Base-by-base conservation (phyloP, 2,888 invertebrate species). In the Ochropleura leucogaster region DNA sequence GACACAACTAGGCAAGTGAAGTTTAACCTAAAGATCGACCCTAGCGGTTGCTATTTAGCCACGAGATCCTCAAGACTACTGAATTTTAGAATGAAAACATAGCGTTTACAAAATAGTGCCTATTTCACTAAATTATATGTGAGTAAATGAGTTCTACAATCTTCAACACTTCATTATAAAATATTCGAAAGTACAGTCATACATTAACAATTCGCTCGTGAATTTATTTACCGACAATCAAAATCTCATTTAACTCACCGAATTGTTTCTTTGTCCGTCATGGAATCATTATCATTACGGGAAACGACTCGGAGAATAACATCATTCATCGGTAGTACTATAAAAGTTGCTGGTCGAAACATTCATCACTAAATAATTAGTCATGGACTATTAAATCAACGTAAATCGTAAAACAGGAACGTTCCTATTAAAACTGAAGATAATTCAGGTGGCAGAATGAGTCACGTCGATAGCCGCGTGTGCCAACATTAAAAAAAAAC, bases 391-490 rank as follows among this genome's bases (percentile, higher is more conserved):
- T 94, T 93, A 93, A 87, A 92, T 94, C 93, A 93, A 87, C 88
- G 84, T 78, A 81, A 88, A 90, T 91, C 92, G 91, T 93, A 92
- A 92, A 93, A 89, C 90, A 90, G 89, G 85, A 88, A 85, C 80
- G 80, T 68, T 86, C 74, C 89, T 85, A 89, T 89, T 89, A 89
- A 90, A 92, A 89, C 89, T 88, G 82, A 89, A 89, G 92, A 93
- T 91, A 92, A 92, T 92, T 93, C 93, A 94, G 93, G 92, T 94
- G 93, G 92, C 90, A 82, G 87, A 87, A 88, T 94, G 93, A 94
- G 70, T 94, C 93, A 93, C 68, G 44, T 64, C 75, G 71, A 63
- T 18, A 68, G 64, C 77, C 79, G 78, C 84, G 88, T 87, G 91
- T 91, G 93, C 93, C 94, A 94, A 93, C 87, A 80, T 84, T 80